phyloP scores from a whole-genome alignment of 2,797 vertebrate species.

The Pterois miles region DNA sequence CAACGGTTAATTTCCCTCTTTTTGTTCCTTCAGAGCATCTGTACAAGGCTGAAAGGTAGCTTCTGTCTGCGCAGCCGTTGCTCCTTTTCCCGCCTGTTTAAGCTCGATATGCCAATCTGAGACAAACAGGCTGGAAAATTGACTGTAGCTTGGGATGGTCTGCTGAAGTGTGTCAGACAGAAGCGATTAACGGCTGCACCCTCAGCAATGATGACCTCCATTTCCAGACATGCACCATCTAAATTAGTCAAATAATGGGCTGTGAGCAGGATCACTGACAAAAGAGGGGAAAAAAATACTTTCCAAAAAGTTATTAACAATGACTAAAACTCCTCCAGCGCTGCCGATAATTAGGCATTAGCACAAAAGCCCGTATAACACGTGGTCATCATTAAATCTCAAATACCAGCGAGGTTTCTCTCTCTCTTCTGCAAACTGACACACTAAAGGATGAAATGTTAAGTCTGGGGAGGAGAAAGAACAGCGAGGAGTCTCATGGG shows the following conservation, averaged over 20 bases:
- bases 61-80: neutral
- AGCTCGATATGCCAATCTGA: neutral
- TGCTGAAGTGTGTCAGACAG: constrained; percentile 59
- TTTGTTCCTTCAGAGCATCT: neutral
- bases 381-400: neutral
- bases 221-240: constrained; percentile 49
- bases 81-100: constrained; percentile 1
- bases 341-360: neutral
- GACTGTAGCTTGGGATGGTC: constrained; percentile 29
- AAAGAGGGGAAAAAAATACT: no score
- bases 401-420: neutral
- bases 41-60: neutral
- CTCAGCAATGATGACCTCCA: constrained; percentile 54
- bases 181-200: constrained; percentile 61
- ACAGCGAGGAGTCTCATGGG: constrained; percentile 11
- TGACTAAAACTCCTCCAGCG: neutral
- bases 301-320: neutral
- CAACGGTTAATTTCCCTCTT: neutral
- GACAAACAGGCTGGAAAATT: constrained; percentile 8
- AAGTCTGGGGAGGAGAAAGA: constrained; percentile 5
- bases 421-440: constrained; percentile 1
- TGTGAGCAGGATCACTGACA: constrained; percentile 31
- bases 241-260: constrained; percentile 54
- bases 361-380: neutral
- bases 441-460: neutral